Evolutionary conservation across 1,140 invertebrate species (phyloP).

Genomic region (Holcopasites calliopsidis): DNA sequence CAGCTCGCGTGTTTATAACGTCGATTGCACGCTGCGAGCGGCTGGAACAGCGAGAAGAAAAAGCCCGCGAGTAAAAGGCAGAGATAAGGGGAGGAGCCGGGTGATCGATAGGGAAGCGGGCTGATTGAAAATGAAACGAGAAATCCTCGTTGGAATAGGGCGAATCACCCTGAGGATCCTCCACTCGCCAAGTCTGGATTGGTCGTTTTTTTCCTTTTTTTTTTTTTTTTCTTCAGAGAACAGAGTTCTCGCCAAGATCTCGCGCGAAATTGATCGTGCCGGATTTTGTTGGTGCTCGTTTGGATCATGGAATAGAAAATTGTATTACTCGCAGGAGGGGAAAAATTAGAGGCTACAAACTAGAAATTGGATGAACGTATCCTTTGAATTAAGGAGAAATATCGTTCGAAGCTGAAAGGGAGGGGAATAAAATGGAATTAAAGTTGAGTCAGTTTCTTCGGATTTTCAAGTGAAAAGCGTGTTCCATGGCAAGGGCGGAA

Average conservation of each 20-base stretch:
- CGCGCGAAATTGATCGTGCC: not conserved
- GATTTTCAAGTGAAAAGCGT: constrained; percentile 1
- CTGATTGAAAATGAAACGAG: constrained; percentile 15
- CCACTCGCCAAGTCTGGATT: too few relatives aligned
- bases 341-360: too few relatives aligned
- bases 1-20: not conserved
- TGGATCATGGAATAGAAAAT: not conserved
- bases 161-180: not conserved
- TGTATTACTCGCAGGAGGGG: too few relatives aligned
- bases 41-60: not conserved
- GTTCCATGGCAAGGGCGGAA: not conserved
- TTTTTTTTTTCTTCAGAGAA: too few relatives aligned
- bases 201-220: too few relatives aligned
- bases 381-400: not conserved
- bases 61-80: too few relatives aligned
- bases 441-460: not conserved
- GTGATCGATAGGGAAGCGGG: not conserved
- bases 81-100: not conserved
- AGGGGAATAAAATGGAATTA: not conserved
- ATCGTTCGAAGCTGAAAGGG: too few relatives aligned
- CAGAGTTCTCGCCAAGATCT: not conserved
- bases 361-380: not conserved
- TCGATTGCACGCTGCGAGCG: constrained; percentile 5
- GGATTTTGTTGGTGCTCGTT: too few relatives aligned
- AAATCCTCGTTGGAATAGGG: constrained; percentile 5